Percentiles rank a stretch among this genome's conserved stretches.
Evolutionary conservation across 2,888 invertebrate genomes (phyloP).

Genomic region (Diaprepes abbreviatus): DNA sequence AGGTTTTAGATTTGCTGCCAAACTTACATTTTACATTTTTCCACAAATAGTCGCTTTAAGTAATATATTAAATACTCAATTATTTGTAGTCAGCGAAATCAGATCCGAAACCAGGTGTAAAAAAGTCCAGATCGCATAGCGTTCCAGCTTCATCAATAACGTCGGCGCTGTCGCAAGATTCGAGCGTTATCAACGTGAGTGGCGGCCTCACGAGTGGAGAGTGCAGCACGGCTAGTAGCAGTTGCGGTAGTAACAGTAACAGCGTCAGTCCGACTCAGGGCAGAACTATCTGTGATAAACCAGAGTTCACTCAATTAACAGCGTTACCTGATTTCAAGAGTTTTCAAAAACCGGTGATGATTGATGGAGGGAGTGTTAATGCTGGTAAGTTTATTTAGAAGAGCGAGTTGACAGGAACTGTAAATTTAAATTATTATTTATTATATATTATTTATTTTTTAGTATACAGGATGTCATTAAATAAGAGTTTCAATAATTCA

Average conservation of each 20-base stretch:
- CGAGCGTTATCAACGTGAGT: constrained; percentile 3
- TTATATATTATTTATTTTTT: too few species aligned
- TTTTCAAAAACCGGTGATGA: constrained; percentile 63
- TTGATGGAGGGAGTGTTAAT: constrained; percentile 47
- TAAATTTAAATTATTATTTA: too few species aligned
- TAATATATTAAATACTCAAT: too few species aligned
- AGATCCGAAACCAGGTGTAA: constrained; percentile 56
- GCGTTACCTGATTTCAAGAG: constrained; percentile 68
- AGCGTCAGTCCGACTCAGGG: constrained; percentile 58
- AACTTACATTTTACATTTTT: too few species aligned
- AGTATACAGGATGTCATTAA: too few species aligned
- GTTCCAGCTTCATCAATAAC: constrained; percentile 64
- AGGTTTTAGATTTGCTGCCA: too few species aligned
- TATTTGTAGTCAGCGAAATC: constrained; percentile 52
- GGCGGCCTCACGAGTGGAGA: constrained; percentile 42
- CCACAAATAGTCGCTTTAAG: too few species aligned
- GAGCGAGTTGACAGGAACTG: neutral
- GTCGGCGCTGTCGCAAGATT: constrained; percentile 44
- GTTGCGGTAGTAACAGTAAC: constrained; percentile 65
- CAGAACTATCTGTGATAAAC: constrained; percentile 66
- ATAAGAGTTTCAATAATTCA: too few species aligned
- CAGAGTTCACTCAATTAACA: constrained; percentile 64
- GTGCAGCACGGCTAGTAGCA: constrained; percentile 68
- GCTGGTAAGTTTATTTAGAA: constrained; percentile 22
- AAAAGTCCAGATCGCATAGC: constrained; percentile 56